Evolutionary conservation across 37 sponge, comb jelly and placozoan species (phyloP), one percentile per base, ranked within the genome.

Genomic region (Agelas oroides): DNA sequence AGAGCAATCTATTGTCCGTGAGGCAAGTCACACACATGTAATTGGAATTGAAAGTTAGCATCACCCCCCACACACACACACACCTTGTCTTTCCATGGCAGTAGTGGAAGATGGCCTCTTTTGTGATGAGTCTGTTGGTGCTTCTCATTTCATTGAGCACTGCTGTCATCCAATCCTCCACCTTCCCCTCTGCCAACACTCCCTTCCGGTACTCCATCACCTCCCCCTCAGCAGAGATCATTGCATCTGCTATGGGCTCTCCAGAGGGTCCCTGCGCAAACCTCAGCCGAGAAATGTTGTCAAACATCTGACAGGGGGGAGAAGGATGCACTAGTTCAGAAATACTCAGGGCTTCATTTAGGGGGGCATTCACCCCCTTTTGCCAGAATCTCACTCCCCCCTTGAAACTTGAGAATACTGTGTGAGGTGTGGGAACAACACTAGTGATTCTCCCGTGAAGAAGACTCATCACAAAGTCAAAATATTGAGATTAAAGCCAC

Each of bases 91-190:
- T 92, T 56, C 86, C 74, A 41, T 95, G 87, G 66, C 84, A 81
- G 73, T 97, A 99, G 41, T 83, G 46, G 87, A 91, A 99, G 19
- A 99, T 78, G 25, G 97, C 40, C 58, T 99, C 97, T 69, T 99
- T 99, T 0, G 99, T 99, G 30, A 97, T 78, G 41, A 97, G 88
- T 63, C 91, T 71, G 82, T 99, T 99, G 32, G 99, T 95, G 40
- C 90, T 62, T 54, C 97, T 88, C 99, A 99, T 99, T 75, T 99
- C 99, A 52, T 91, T 85, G 54, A 97, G 94, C 18, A 99, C 95
- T 12, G 64, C 76, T 27, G 99, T 99, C 99, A 99, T 99, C 99
- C 99, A 99, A 75, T 99, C 97, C 90, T 99, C 99, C 17, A 99
- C 99, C 63, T 93, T 91, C 24, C 99, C 99, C 82, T 99, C 99